Percentiles rank a stretch among this genome's conserved stretches.
Conservation (phyloP, 2,797 vertebrate species). For the Pangasius krempfi region DNA sequence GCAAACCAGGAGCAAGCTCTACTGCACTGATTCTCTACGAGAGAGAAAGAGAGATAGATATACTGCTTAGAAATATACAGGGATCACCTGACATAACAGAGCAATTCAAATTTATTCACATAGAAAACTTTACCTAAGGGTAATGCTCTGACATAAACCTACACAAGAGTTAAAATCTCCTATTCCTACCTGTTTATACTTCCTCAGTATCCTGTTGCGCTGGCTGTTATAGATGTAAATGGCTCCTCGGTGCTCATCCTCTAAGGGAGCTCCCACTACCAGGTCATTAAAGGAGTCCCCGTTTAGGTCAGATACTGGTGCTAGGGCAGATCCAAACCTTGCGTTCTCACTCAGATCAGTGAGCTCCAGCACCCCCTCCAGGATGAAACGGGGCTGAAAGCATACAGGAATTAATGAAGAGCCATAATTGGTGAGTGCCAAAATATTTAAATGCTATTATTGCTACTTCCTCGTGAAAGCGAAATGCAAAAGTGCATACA, state of each 20-base stretch:
- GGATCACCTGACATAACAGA: neutral
- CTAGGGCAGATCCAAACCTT: constrained; percentile 90
- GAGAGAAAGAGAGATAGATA: constrained; percentile 13
- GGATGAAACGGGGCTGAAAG: constrained; percentile 71
- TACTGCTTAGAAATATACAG: neutral
- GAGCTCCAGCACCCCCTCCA: constrained; percentile 82
- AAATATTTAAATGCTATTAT: constrained; percentile 36
- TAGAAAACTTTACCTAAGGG: neutral
- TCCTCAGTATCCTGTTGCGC: constrained; percentile 79
- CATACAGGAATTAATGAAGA: neutral
- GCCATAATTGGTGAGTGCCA: neutral
- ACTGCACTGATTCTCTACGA: constrained; percentile 86
- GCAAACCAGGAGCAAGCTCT: constrained; percentile 80
- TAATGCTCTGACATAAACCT: neutral
- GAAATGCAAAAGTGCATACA: constrained; percentile 33
- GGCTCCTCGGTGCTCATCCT: constrained; percentile 88
- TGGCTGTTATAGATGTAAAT: constrained; percentile 91
- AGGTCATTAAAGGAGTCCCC: constrained; percentile 92
- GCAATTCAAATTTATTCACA: neutral
- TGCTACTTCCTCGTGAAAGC: constrained; percentile 54
- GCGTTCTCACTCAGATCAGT: constrained; percentile 90
- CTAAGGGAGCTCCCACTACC: constrained; percentile 90
- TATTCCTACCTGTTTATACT: constrained; percentile 87
- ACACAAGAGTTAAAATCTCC: neutral
- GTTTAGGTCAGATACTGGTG: constrained; percentile 89